Evolutionary conservation across 2,797 vertebrate species (phyloP).

Genomic region (Melopsittacus undulatus): DNA sequence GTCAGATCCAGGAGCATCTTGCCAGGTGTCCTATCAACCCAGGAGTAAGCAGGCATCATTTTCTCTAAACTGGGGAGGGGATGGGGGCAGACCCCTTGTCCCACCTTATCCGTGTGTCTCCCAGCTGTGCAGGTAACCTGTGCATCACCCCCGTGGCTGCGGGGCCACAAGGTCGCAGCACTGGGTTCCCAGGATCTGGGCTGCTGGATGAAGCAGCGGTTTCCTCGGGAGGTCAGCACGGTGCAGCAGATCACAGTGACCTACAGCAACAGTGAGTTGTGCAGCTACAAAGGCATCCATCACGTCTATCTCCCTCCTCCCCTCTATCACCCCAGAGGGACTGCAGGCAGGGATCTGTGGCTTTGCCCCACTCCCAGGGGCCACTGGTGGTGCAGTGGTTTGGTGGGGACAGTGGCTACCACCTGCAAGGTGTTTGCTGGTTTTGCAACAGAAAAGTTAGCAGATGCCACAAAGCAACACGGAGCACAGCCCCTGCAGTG

Average conservation of each 20-base stretch:
- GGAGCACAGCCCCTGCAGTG: not conserved
- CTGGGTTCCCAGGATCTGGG: slow-evolving; percentile 27
- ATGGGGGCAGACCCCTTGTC: rapidly evolving
- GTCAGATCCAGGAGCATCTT: not conserved
- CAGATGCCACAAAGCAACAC: not conserved
- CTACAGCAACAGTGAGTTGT: slow-evolving; percentile 57
- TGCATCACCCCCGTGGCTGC: not conserved
- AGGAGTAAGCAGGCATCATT: rapidly evolving
- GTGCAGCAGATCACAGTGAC: not conserved
- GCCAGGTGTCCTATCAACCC: rapidly evolving
- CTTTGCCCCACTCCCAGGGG: not conserved
- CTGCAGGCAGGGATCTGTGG: rapidly evolving
- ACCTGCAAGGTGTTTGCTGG: not conserved
- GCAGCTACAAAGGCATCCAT: rapidly evolving
- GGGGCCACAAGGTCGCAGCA: not conserved
- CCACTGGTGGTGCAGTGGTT: rapidly evolving
- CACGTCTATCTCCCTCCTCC: not conserved
- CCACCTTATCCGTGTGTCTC: not conserved
- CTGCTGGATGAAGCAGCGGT: slow-evolving; percentile 17
- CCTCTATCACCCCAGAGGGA: not conserved
- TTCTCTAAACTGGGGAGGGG: not conserved
- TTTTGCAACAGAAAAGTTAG: not conserved
- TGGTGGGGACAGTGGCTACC: not conserved
- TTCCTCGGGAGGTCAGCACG: not conserved
- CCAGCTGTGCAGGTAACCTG: slow-evolving; percentile 50